These are phyloP conservation scores for Pelvicachromis taeniatus DNA, from an alignment of 2,113 vertebrate genomes.

Conservation along the genomic window DNA sequence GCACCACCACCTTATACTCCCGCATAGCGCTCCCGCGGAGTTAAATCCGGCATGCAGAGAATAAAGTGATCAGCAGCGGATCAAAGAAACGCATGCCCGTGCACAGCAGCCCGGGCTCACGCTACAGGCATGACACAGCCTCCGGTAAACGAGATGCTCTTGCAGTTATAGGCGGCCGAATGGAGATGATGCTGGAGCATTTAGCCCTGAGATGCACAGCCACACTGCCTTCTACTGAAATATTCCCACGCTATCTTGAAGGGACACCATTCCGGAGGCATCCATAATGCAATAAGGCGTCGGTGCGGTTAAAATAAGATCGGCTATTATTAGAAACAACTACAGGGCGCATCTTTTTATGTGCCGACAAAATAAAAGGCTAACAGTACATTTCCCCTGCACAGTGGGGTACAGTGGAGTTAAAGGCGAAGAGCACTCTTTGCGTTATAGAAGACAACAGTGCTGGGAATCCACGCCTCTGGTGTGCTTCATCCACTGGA, in stretches of 20 bases:
- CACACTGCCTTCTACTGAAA: slow-evolving; percentile 16
- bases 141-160: neutral
- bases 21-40: slow-evolving; percentile 75
- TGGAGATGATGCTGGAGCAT: slow-evolving; percentile 36
- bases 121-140: slow-evolving; percentile 22
- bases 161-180: neutral
- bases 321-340: slow-evolving; percentile 40
- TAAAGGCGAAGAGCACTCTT: slow-evolving; percentile 30
- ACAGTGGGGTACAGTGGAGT: neutral
- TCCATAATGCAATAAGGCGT: slow-evolving; percentile 63
- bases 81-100: slow-evolving; percentile 1
- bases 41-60: slow-evolving; percentile 38
- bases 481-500: slow-evolving; percentile 33
- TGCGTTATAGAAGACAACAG: slow-evolving; percentile 1
- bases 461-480: slow-evolving; percentile 64
- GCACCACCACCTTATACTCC: slow-evolving; percentile 93
- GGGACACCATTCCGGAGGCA: slow-evolving; percentile 48
- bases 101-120: neutral
- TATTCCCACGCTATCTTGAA: slow-evolving; percentile 61
- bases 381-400: slow-evolving; percentile 5
- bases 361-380: neutral
- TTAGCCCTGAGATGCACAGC: slow-evolving; percentile 3
- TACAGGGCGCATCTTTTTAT: slow-evolving; percentile 26
- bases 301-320: slow-evolving; percentile 28
- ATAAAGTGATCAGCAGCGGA: neutral